A percentile compares a stretch with the other conserved stretches of the same genome.
These are phyloP conservation scores for Callipepla californica DNA, from an alignment of 2,113 vertebrate species.

Conservation along the genomic window DNA sequence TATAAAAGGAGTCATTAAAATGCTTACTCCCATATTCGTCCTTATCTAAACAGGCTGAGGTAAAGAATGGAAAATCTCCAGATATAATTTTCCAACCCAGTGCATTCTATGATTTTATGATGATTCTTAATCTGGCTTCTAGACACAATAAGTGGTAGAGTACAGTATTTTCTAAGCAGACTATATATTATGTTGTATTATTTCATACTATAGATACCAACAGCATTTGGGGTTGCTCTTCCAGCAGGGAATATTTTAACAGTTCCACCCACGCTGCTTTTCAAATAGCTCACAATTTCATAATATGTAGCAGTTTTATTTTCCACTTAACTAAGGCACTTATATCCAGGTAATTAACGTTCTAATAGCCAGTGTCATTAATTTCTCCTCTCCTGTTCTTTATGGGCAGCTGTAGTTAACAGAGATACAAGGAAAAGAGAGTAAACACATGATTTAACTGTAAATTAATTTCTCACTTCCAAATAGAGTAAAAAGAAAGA, in stretches of 20 bases:
- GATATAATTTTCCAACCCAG: neutral
- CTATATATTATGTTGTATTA: neutral
- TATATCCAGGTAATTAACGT: neutral
- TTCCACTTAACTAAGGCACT: neutral
- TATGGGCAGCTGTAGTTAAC: neutral
- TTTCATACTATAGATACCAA: neutral
- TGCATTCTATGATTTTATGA: neutral
- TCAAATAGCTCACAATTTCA: slow-evolving; percentile 5
- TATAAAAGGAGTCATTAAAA: neutral
- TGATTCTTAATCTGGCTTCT: neutral
- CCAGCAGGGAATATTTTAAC: neutral
- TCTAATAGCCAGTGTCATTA: neutral
- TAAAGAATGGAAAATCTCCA: neutral
- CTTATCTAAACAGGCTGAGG: neutral
- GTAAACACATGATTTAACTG: neutral
- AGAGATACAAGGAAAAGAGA: neutral
- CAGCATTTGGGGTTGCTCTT: neutral
- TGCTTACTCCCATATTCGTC: neutral
- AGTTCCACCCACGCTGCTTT: neutral
- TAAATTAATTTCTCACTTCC: neutral
- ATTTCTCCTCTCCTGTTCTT: neutral
- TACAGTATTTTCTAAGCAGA: neutral
- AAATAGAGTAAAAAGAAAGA: neutral
- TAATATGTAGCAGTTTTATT: neutral
- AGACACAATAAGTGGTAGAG: neutral